phyloP scores from a whole-genome alignment of 2,113 vertebrate genomes.

The Pantherophis guttatus region DNA sequence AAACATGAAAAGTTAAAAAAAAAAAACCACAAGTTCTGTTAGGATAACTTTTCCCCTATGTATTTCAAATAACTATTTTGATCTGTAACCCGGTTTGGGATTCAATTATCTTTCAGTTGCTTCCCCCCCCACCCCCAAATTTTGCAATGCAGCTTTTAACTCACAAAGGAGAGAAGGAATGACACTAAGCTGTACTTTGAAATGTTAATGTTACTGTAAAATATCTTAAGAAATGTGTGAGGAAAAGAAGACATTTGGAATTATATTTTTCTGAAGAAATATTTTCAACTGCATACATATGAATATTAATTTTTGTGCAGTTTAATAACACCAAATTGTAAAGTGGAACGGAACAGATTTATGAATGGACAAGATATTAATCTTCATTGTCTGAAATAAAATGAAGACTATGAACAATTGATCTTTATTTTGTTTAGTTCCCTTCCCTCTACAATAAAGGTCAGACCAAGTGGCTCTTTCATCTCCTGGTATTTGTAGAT shows the following conservation, averaged over 20 bases:
- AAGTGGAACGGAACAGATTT: neutral
- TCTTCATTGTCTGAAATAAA: slow-evolving; percentile 9
- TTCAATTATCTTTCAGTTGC: neutral
- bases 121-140: neutral
- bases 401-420: slow-evolving; percentile 44
- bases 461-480: slow-evolving; percentile 56
- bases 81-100: neutral
- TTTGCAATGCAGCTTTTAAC: neutral
- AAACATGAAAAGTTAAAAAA: slow-evolving; percentile 28
- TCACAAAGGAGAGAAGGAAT: neutral
- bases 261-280: neutral
- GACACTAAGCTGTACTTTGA: neutral
- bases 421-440: slow-evolving; percentile 48
- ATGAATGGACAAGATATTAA: neutral
- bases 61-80: neutral
- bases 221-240: neutral
- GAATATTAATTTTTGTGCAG: neutral
- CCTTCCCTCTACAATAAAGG: slow-evolving; percentile 43
- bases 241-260: neutral
- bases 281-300: neutral
- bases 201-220: neutral
- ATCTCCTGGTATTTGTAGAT: slow-evolving; percentile 37
- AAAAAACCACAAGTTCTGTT: neutral
- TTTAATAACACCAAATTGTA: neutral
- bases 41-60: neutral